Base-by-base conservation (phyloP, 2,888 invertebrate genomes). In the Drosophila falleni region DNA sequence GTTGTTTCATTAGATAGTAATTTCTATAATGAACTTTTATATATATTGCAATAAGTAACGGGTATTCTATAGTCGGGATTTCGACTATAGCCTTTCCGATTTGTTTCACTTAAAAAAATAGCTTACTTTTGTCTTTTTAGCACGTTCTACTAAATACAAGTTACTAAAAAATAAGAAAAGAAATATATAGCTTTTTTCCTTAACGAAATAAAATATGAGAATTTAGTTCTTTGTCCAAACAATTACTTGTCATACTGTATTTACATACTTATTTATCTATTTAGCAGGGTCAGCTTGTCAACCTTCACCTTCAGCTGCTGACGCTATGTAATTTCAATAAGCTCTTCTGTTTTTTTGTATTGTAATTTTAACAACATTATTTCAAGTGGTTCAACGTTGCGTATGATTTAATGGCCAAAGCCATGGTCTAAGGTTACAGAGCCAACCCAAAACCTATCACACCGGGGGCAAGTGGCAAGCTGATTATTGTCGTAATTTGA, bases 281-380 rank as follows among this genome's bases (percentile, higher is more conserved):
- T 19, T n/a, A 35, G 35, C 37, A 13, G 35, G 35, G 46, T 58
- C 33, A 47, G 69, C 35, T 33, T 33, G 49, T 31, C 41, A 68
- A 76, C 85, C 89, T 88, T 85, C 78, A 85, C 84, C 85, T 86
- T 83, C 87, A 58, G 61, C 46, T 66, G 66, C 76, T 67, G 68
- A 55, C 47, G 66, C 67, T 69, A 59, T 78, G 87, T 88, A 85
- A 87, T 79, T 85, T 74, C 75, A 81, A 82, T 81, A 66, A 47
- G 10, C 35, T 33, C 9, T 53, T 29, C 19, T 19, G 19, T 19
- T n/a, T 15, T 23, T 29, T 29, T 29, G 29, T 29, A 29, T 29
- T 29, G 5, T 8, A 29, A 29, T 31, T 71, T 66, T 71, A 81
- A 84, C 81, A 82, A 74, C 84, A 73, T 73, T 56, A 71, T 87